These are phyloP conservation scores for Tachyglossus aculeatus DNA, from an alignment of 2,797 vertebrate species.

Conservation along the genomic window DNA sequence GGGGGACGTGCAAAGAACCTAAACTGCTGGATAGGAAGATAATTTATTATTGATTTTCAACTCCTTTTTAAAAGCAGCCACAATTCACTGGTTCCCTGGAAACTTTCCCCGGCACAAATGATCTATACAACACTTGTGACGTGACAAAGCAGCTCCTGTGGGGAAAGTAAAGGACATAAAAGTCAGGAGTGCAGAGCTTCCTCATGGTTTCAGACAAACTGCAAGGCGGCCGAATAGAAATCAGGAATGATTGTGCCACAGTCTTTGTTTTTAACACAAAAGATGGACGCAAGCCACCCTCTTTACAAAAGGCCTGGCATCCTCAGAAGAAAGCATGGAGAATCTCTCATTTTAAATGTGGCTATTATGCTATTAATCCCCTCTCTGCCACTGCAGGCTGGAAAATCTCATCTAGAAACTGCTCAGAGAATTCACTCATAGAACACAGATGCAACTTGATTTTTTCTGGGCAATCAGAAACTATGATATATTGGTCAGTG, in stretches of 20 bases:
- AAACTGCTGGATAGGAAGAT: slow-evolving; percentile 66
- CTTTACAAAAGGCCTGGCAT: no score
- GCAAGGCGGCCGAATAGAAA: neutral
- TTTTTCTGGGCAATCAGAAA: no score
- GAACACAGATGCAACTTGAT: no score
- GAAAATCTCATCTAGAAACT: no score
- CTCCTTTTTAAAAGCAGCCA: slow-evolving; percentile 64
- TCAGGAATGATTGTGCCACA: accelerated
- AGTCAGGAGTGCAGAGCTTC: slow-evolving; percentile 23
- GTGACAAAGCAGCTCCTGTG: slow-evolving; percentile 37
- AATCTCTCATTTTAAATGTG: no score
- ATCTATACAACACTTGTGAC: slow-evolving; percentile 30
- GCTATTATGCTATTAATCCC: no score
- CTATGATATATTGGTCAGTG: no score
- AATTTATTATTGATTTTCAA: slow-evolving; percentile 77
- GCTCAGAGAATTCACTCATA: no score
- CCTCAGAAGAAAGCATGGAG: no score
- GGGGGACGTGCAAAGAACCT: slow-evolving; percentile 52
- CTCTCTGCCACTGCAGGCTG: no score
- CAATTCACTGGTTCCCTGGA: slow-evolving; percentile 57
- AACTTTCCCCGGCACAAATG: slow-evolving; percentile 47
- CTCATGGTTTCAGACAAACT: slow-evolving; percentile 33
- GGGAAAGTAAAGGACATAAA: slow-evolving; percentile 34
- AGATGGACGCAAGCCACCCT: no score
- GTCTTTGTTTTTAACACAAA: neutral